Conservation (phyloP, 2,113 vertebrate genomes). For the Mustela nigripes region DNA sequence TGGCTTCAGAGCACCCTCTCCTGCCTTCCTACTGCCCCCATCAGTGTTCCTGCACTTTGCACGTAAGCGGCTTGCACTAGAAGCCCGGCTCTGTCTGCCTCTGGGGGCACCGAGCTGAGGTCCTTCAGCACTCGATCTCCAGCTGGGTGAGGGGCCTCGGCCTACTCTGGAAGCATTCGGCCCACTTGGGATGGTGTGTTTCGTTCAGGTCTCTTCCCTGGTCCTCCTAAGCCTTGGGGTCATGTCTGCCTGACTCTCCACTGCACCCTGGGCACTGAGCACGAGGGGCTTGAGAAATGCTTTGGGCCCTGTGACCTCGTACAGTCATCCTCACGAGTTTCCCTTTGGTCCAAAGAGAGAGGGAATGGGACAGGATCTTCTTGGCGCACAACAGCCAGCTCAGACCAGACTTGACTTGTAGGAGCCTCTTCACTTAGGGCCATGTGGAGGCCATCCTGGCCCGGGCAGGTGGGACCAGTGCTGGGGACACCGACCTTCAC, state of each 20-base stretch:
- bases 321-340: fast-evolving
- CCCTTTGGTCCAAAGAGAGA: background rate
- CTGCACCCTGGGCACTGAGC: background rate
- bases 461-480: background rate
- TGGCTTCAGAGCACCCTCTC: background rate
- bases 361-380: background rate
- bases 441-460: background rate
- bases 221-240: background rate
- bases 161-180: fast-evolving
- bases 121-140: background rate
- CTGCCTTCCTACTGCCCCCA: background rate
- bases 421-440: background rate
- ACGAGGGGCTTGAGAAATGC: background rate
- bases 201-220: background rate
- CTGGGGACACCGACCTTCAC: fast-evolving
- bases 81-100: background rate
- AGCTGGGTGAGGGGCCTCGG: background rate
- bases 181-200: background rate
- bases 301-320: fast-evolving
- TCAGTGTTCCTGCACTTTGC: background rate
- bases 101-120: background rate
- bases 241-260: background rate
- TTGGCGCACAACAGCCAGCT: background rate
- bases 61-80: fast-evolving
- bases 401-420: background rate